phyloP scores from a whole-genome alignment of 1,140 invertebrate species.

The Lepidostoma basale region DNA sequence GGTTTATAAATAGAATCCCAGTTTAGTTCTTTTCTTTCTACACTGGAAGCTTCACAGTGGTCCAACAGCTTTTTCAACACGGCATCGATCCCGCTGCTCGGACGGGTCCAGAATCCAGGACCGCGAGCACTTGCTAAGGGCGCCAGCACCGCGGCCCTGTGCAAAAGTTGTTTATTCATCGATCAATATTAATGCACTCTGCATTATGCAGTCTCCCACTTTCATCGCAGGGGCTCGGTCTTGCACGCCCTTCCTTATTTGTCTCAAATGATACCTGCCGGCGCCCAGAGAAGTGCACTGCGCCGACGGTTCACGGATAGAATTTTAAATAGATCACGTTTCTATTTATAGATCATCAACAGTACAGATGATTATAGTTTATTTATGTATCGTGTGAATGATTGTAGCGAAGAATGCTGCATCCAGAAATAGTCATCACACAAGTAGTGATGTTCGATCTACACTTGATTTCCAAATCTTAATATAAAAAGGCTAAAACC shows the following conservation, averaged over 20 bases:
- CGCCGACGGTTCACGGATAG: not conserved
- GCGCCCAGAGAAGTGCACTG: not conserved
- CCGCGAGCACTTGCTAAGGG: not conserved
- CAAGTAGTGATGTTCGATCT: too few relatives aligned
- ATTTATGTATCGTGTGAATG: not conserved
- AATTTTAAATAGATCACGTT: slow-evolving; percentile 17
- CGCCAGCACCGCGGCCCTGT: not conserved
- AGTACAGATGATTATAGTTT: not conserved
- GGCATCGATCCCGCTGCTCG: not conserved
- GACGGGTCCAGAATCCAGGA: not conserved
- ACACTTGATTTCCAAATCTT: too few relatives aligned
- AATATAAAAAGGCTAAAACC: too few relatives aligned
- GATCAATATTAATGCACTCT: not conserved
- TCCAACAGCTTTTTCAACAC: slow-evolving; percentile 38
- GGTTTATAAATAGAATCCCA: slow-evolving; percentile 42
- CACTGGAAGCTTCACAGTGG: slow-evolving; percentile 35
- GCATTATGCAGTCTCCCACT: not conserved
- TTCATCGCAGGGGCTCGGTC: not conserved
- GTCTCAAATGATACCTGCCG: not conserved
- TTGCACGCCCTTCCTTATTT: too few relatives aligned
- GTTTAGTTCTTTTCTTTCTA: slow-evolving; percentile 38
- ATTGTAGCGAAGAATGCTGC: not conserved
- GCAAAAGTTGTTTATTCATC: not conserved
- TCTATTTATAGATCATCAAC: slow-evolving; percentile 5
- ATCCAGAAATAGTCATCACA: not conserved